Percentiles rank a stretch among this genome's conserved stretches.
Evolutionary conservation across 2,888 invertebrate genomes (phyloP).

Genomic region (Meiosimyza decipiens): DNA sequence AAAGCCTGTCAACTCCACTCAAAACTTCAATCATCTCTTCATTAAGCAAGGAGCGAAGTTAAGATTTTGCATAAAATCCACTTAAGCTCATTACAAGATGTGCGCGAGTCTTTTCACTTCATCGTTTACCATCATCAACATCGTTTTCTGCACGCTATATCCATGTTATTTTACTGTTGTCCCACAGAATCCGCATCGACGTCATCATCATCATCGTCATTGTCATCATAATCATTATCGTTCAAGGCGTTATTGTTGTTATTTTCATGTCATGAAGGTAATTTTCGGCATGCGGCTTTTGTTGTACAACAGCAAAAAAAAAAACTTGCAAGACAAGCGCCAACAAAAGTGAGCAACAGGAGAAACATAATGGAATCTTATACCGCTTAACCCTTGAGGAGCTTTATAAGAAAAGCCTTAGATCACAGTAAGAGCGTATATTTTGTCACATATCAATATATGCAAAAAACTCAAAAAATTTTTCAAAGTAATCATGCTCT

Average conservation of each 20-base stretch:
- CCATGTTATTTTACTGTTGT: no score
- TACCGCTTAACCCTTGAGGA: no score
- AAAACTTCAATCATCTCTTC: slow-evolving; percentile 29
- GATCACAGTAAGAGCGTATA: no score
- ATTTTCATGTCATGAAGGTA: slow-evolving; percentile 44
- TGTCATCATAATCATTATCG: background rate
- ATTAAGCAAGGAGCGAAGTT: slow-evolving; percentile 8
- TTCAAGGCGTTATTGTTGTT: slow-evolving; percentile 35
- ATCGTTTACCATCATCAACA: slow-evolving; percentile 10
- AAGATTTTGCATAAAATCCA: slow-evolving; percentile 26
- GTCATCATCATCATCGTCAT: background rate
- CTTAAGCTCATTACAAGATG: slow-evolving; percentile 27
- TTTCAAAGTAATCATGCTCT: no score
- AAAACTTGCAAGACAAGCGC: slow-evolving; percentile 22
- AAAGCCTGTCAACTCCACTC: slow-evolving; percentile 30
- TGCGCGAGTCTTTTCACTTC: slow-evolving; percentile 26
- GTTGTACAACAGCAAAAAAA: slow-evolving; percentile 3
- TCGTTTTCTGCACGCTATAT: background rate
- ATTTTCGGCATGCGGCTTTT: slow-evolving; percentile 36
- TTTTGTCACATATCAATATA: no score
- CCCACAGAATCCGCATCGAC: background rate
- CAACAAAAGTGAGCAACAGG: slow-evolving; percentile 12
- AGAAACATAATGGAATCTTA: no score
- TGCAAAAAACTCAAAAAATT: no score
- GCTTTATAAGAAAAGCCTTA: no score